Base-by-base conservation (phyloP, 2,113 vertebrate species). In the Morone chrysops region DNA sequence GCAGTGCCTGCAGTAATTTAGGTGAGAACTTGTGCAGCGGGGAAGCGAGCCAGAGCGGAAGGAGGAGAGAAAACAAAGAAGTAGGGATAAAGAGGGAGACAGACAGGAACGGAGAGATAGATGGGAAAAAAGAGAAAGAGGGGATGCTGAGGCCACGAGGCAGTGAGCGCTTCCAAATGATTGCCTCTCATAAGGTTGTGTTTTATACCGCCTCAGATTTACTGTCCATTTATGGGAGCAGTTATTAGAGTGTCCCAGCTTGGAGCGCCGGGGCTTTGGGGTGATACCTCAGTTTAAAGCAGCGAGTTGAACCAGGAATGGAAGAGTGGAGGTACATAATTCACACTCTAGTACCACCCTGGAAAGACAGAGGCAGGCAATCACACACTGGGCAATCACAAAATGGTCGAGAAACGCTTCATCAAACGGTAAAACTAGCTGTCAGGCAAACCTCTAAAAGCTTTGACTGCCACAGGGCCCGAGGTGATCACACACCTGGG, bases 1-100 rank as follows among this genome's bases (percentile, higher is more conserved):
- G 89, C 81, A 82, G 74, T 80, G 80, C 85, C 90, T 81, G 83
- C 82, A 87, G 92, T 94, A 89, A 93, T 94, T 94, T 92, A 89
- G 89, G 90, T 82, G 81, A 80, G 84, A 91, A 92, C 63, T 88
- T 79, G 84, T 87, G 88, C 91, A 88, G 70, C 7, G 18, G 68
- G 60, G 75, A 66, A 60, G 67, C 22, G 71, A 85, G 82, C 60
- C 12, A 41, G 63, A 87, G 60, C 17, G 13, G 61, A 74, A 68
- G 65, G 60, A 75, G 31, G 53, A 71, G 61, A 75, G 70, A 84
- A 87, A 81, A 75, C 73, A 81, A 75, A 77, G 61, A 68, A 62
- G 60, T 45, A 38, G 54, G 81, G 61, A 48, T 59, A 36, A 10
- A 87, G 62, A 72, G 47, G 48, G 43, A 67, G 84, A 79, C 12